Conservation (phyloP, 1,140 invertebrate genomes). For the Acromyrmex charruanus region DNA sequence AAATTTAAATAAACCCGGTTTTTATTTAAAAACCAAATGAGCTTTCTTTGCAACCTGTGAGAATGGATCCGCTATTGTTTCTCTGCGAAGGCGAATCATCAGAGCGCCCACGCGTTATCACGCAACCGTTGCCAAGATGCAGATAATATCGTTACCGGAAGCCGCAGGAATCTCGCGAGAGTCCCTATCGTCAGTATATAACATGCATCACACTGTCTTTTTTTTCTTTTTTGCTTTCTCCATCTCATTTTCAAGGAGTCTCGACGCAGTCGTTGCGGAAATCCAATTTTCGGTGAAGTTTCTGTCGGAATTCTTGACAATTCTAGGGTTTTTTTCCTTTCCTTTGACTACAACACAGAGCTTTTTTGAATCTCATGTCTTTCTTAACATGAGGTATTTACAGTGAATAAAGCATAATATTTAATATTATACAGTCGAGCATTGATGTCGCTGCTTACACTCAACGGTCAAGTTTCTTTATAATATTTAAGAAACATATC, state of each 20-base stretch:
- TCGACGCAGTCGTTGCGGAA: not conserved
- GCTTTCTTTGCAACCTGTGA: conserved; percentile 11
- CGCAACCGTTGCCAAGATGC: conserved; percentile 32
- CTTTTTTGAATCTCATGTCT: not conserved
- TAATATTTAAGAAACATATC: not conserved
- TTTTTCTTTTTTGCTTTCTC: not conserved
- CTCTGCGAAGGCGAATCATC: conserved; percentile 42
- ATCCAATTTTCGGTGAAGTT: conserved; percentile 56
- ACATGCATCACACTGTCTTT: not conserved
- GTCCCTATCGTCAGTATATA: not conserved
- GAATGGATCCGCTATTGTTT: conserved; percentile 15
- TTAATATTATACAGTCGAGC: not conserved
- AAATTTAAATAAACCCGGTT: not conserved
- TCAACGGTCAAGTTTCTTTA: not conserved
- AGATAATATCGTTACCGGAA: conserved; percentile 71
- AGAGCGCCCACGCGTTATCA: conserved; percentile 66
- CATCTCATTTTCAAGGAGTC: not conserved
- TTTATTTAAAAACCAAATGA: conserved; percentile 3
- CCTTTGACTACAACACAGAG: too few species aligned
- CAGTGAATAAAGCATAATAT: not conserved
- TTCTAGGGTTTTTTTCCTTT: not conserved
- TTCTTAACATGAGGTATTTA: not conserved
- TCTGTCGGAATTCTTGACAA: conserved; percentile 2
- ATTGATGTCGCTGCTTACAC: not conserved
- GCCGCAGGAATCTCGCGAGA: conserved; percentile 27